phyloP scores from a whole-genome alignment of 2,888 invertebrate genomes.

The Steinernema hermaphroditum region DNA sequence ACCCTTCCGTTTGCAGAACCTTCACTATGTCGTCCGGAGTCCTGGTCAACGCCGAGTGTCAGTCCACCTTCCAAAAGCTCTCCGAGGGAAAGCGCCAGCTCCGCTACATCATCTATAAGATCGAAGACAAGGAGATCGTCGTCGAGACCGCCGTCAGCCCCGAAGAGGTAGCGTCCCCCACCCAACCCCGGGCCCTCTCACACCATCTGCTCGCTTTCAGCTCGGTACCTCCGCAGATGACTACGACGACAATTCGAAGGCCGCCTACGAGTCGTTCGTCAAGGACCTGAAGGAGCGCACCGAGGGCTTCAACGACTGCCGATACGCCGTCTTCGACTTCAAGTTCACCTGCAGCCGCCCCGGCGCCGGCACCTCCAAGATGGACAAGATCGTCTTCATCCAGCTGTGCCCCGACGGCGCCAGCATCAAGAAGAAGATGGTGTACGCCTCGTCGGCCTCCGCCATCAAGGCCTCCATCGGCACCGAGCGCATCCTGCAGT shows the following conservation, averaged over 20 bases:
- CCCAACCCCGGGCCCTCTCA: neutral
- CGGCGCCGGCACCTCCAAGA: slow-evolving; percentile 90
- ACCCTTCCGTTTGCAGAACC: neutral
- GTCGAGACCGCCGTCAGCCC: slow-evolving; percentile 64
- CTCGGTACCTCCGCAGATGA: slow-evolving; percentile 56
- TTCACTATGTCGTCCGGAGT: slow-evolving; percentile 60
- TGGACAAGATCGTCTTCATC: slow-evolving; percentile 96
- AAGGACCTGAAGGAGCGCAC: slow-evolving; percentile 82
- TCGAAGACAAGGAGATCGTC: slow-evolving; percentile 66
- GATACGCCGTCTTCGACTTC: slow-evolving; percentile 93
- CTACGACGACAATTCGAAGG: slow-evolving; percentile 68
- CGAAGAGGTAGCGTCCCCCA: slow-evolving; percentile 50
- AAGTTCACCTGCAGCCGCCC: slow-evolving; percentile 86
- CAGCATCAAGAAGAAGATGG: slow-evolving; percentile 82
- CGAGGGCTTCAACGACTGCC: slow-evolving; percentile 81
- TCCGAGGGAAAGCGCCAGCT: slow-evolving; percentile 65
- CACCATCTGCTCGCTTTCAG: neutral
- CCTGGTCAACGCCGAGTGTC: slow-evolving; percentile 65
- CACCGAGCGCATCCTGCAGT: slow-evolving; percentile 64
- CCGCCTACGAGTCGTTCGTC: slow-evolving; percentile 90
- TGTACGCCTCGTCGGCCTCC: slow-evolving; percentile 90
- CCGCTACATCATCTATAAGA: slow-evolving; percentile 67
- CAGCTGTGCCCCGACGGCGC: slow-evolving; percentile 97
- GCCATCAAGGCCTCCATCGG: slow-evolving; percentile 92
- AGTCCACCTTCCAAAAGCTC: slow-evolving; percentile 64